Base-by-base conservation (phyloP, 2,113 vertebrate species). In the Dipodomys stephensi region DNA sequence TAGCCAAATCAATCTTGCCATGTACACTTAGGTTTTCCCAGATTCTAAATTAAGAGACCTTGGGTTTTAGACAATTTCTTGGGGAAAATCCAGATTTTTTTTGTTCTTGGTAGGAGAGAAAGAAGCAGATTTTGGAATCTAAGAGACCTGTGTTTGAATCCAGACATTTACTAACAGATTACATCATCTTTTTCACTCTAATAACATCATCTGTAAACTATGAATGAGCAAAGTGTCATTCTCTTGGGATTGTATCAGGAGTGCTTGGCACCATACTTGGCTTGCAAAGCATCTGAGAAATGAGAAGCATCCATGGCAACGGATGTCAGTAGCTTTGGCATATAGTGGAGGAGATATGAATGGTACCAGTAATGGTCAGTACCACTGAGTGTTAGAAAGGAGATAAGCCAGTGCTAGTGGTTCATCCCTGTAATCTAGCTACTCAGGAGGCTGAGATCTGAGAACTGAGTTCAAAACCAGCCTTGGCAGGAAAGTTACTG, bases 101-200 rank as follows among this genome's bases (percentile, higher is more conserved):
- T 57, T 83, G 9, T 88, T 57, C 60, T 94, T 86, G 16, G 30
- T 30, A 5, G 71, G 85, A 74, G 28, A 89, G 28, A 93, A 94
- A 87, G 4, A 85, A 46, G 4, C 4, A 62, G 28, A 10, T 20
- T 65, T 85, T 62, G 53, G 28, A 60, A 25, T 6, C 76, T 35
- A 93, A 30, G 28, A 89, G 30, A 23, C 10, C 8, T 74, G 2
- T 3, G 19, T 82, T 91, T 94, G 18, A 93, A 82, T 68, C 1
- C 57, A 83, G 39, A 82, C 7, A 91, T 67, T 81, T 68, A 39
- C 65, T 53, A 83, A 23, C n/a, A 64, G 25, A 78, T 90, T 57
- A 19, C 1, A 35, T 68, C 72, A 82, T 28, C 1, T 79, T 28
- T 92, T 95, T 79, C 67, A 13, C 7, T 65, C 94, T 93, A 46